Conservation (phyloP, 2,113 vertebrate genomes). For the Phrynocephalus versicolor region DNA sequence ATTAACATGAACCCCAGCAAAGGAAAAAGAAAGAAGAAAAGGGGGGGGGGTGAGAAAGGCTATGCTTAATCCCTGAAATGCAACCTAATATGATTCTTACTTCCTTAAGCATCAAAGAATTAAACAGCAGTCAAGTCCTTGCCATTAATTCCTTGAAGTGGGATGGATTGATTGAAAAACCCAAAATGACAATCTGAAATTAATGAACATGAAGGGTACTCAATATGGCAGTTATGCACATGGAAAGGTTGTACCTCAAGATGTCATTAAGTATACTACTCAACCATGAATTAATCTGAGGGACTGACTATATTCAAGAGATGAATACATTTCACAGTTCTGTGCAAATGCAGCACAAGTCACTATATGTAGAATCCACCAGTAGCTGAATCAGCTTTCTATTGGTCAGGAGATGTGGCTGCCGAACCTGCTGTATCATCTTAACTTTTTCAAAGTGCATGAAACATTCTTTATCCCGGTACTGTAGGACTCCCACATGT, state of each 20-base stretch:
- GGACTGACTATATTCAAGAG: background rate
- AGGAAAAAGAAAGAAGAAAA: conserved; percentile 16
- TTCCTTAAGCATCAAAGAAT: conserved; percentile 14
- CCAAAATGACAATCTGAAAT: conserved; percentile 3
- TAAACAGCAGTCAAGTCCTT: background rate
- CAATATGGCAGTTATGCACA: rapidly evolving
- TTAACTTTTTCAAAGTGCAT: background rate
- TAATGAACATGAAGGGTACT: background rate
- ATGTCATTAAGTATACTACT: background rate
- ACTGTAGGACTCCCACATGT: too few relatives aligned
- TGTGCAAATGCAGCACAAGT: background rate
- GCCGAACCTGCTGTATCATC: background rate
- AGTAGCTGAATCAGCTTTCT: background rate
- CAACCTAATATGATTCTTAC: conserved; percentile 17
- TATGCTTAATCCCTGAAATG: conserved; percentile 31
- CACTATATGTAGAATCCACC: background rate
- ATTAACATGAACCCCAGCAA: conserved; percentile 37
- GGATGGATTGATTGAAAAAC: conserved; percentile 43
- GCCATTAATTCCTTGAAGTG: background rate
- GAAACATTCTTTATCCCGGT: background rate
- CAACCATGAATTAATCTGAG: background rate
- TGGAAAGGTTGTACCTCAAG: background rate
- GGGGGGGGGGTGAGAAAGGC: background rate
- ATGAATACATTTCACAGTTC: background rate
- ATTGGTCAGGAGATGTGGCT: background rate